phyloP scores from a whole-genome alignment of 2,797 vertebrate genomes.

The Remorina albescens region DNA sequence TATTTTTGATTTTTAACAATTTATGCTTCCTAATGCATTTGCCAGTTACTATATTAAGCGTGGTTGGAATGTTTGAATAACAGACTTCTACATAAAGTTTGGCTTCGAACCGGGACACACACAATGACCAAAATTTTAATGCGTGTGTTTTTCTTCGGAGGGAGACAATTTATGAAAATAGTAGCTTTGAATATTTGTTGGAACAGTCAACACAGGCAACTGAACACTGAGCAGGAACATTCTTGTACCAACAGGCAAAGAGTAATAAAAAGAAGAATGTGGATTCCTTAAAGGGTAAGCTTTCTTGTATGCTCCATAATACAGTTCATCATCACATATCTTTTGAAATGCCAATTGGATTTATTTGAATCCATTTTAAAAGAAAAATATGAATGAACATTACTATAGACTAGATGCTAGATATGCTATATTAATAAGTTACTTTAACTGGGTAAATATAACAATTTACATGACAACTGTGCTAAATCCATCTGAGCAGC shows the following conservation, averaged over 20 bases:
- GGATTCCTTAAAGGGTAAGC: slow-evolving; percentile 43
- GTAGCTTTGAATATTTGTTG: slow-evolving; percentile 74
- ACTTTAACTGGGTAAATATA: slow-evolving; percentile 51
- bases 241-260: slow-evolving; percentile 69
- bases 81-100: slow-evolving; percentile 67
- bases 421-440: slow-evolving; percentile 50
- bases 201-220: slow-evolving; percentile 68
- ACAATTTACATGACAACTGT: slow-evolving; percentile 36
- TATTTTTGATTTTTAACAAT: slow-evolving; percentile 80
- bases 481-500: slow-evolving; percentile 36
- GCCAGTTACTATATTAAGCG: slow-evolving; percentile 77
- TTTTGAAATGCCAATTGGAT: slow-evolving; percentile 12
- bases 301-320: slow-evolving; percentile 46
- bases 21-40: slow-evolving; percentile 73
- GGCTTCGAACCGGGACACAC: slow-evolving; percentile 67
- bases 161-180: slow-evolving; percentile 73
- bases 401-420: slow-evolving; percentile 10
- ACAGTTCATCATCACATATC: slow-evolving; percentile 35
- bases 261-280: slow-evolving; percentile 71
- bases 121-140: slow-evolving; percentile 70
- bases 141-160: slow-evolving; percentile 67
- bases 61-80: slow-evolving; percentile 79
- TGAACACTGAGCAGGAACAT: slow-evolving; percentile 56
- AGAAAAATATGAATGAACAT: slow-evolving; percentile 31
- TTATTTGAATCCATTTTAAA: slow-evolving; percentile 32